These are phyloP conservation scores for Athalia circularis DNA, from an alignment of 2,888 invertebrate species.

Conservation along the genomic window DNA sequence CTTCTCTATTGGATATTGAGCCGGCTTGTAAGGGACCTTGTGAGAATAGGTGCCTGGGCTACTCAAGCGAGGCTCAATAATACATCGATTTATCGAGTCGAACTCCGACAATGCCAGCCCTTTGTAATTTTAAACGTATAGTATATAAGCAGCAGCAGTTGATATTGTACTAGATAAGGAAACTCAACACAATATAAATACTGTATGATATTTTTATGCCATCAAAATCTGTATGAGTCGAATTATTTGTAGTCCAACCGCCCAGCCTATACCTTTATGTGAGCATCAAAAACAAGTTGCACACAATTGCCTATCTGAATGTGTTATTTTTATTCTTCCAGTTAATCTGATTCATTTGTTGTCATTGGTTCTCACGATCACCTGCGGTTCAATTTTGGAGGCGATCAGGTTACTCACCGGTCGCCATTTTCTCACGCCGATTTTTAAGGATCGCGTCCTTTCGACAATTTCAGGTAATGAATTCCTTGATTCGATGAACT, in stretches of 20 bases:
- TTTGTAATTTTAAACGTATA: slow-evolving; percentile 40
- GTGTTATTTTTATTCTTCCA: too few species aligned
- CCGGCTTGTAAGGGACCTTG: slow-evolving; percentile 21
- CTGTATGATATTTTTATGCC: too few species aligned
- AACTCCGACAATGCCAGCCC: slow-evolving; percentile 39
- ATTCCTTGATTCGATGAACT: slow-evolving; percentile 13
- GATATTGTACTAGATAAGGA: too few species aligned
- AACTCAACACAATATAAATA: too few species aligned
- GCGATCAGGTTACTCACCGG: slow-evolving; percentile 25
- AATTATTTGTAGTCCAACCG: too few species aligned
- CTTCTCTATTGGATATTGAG: slow-evolving; percentile 30
- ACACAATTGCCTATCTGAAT: too few species aligned
- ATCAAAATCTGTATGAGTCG: too few species aligned
- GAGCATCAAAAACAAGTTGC: too few species aligned
- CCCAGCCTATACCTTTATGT: too few species aligned
- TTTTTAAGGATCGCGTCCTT: slow-evolving; percentile 32
- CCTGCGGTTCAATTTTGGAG: neutral
- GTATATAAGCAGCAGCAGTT: neutral
- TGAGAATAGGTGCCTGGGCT: slow-evolving; percentile 36
- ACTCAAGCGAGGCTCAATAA: slow-evolving; percentile 40
- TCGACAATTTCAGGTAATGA: slow-evolving; percentile 26
- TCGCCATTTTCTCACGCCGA: slow-evolving; percentile 24
- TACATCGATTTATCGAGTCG: slow-evolving; percentile 44
- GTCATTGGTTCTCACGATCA: neutral
- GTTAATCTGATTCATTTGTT: neutral